Evolutionary conservation across 2,888 invertebrate species (phyloP).

Genomic region (Chouioia cunea): DNA sequence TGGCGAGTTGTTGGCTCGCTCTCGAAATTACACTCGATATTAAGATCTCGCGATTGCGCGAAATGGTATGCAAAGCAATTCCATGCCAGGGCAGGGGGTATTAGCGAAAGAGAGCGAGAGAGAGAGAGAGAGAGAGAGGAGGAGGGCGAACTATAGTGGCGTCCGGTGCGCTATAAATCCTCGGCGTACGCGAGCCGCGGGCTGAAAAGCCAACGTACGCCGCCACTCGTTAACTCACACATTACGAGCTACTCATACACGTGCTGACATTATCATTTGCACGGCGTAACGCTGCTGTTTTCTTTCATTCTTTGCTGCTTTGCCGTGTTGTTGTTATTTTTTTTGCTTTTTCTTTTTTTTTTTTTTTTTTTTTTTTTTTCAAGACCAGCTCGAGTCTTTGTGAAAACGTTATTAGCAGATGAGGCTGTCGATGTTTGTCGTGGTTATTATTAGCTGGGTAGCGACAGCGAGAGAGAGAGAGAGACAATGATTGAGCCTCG

Average conservation of each 20-base stretch:
- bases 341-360: too few relatives aligned
- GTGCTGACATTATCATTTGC: too few relatives aligned
- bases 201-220: slow-evolving; percentile 1
- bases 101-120: background rate
- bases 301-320: background rate
- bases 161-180: slow-evolving; percentile 62
- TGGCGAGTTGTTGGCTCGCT: slow-evolving; percentile 42
- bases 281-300: background rate
- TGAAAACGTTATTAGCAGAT: slow-evolving; percentile 23
- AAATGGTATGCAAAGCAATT: slow-evolving; percentile 68
- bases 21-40: slow-evolving; percentile 65
- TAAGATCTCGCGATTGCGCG: slow-evolving; percentile 67
- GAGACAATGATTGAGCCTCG: slow-evolving; percentile 51
- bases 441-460: slow-evolving; percentile 28
- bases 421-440: slow-evolving; percentile 2
- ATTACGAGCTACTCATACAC: too few relatives aligned
- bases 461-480: slow-evolving; percentile 9
- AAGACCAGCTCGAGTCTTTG: background rate
- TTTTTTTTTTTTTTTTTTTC: too few relatives aligned
- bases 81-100: slow-evolving; percentile 42
- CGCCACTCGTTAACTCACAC: background rate
- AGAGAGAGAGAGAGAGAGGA: too few relatives aligned
- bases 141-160: slow-evolving; percentile 27
- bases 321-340: background rate
- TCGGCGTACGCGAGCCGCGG: slow-evolving; percentile 48